Base-by-base conservation (phyloP, 1,140 invertebrate genomes). In the Piezodorus guildinii region DNA sequence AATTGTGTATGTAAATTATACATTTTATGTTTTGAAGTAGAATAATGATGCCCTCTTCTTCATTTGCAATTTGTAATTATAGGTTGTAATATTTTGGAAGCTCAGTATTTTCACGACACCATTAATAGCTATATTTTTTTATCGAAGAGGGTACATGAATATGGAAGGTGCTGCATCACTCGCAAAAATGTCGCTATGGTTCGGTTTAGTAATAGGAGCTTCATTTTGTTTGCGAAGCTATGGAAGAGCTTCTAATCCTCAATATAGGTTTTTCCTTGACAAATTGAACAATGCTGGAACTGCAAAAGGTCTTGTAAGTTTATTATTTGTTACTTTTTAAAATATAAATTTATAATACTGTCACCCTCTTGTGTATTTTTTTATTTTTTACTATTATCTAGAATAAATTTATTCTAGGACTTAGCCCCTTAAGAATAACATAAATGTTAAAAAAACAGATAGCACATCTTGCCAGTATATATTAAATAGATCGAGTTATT, bases 191-290 rank as follows among this genome's bases (percentile, higher is more conserved):
- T 72, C 80, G 16, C 78, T 81, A 4, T 79, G 84, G 62, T 74
- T 87, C 56, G 81, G 85, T 1, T 73, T 84, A 46, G 77, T 90
- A 51, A 72, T 90, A 0, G 74, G 82, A 0, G 75, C 84, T 1
- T 86, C 85, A 0, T 77, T 84, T 62, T 78, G 81, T 34, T 77
- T 87, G 44, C 74, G 88, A 73, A 85, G 87, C 30, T 77, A 86
- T 66, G 88, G 88, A 0, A 75, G 91, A 70, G 78, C 81, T 2
- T 78, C 75, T 16, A 92, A 89, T 73, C 75, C 81, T 1, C 79
- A 80, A 16, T 95, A 95, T 74, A 73, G 78, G 15, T 80, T 81
- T 67, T 94, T 94, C 74, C 71, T 91, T n/a, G 80, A 80, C 49
- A 79, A 80, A 0, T 72, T 93, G 8, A 75, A 76, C 6, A 74